These are phyloP conservation scores for Tenthredo amoena DNA, from an alignment of 2,888 invertebrate species.

Conservation along the genomic window DNA sequence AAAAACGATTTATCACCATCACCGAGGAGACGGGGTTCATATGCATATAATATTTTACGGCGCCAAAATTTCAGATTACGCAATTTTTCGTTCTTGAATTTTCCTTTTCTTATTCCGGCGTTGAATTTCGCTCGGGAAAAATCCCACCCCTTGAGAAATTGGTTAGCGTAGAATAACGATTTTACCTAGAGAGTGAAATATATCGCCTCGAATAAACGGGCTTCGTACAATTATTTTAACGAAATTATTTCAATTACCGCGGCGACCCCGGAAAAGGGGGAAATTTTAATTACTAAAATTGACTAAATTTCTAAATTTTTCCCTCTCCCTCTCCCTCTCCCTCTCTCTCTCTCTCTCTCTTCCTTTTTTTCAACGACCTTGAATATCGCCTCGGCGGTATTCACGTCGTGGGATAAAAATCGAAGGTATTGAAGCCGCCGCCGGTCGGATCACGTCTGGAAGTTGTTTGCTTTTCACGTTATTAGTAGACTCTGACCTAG, in stretches of 20 bases:
- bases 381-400: background rate
- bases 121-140: background rate
- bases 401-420: background rate
- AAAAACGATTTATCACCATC: slow-evolving; percentile 3
- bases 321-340: no score
- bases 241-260: background rate
- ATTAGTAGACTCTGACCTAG: slow-evolving; percentile 62
- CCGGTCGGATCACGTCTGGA: slow-evolving; percentile 59
- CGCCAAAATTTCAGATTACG: background rate
- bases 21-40: background rate
- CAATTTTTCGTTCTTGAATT: background rate
- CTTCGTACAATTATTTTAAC: background rate
- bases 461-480: slow-evolving; percentile 65
- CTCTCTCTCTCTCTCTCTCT: no score
- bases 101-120: background rate
- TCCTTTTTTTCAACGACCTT: background rate
- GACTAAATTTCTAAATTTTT: background rate
- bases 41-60: background rate
- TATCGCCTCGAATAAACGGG: background rate
- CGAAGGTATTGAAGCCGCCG: background rate
- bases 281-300: background rate
- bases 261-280: background rate
- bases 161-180: background rate
- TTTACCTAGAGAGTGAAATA: background rate
- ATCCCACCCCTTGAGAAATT: background rate